A percentile compares a stretch with the other conserved stretches of the same genome.
phyloP scores from a whole-genome alignment of 1,140 invertebrate species.

The Drosophila aff. region DNA sequence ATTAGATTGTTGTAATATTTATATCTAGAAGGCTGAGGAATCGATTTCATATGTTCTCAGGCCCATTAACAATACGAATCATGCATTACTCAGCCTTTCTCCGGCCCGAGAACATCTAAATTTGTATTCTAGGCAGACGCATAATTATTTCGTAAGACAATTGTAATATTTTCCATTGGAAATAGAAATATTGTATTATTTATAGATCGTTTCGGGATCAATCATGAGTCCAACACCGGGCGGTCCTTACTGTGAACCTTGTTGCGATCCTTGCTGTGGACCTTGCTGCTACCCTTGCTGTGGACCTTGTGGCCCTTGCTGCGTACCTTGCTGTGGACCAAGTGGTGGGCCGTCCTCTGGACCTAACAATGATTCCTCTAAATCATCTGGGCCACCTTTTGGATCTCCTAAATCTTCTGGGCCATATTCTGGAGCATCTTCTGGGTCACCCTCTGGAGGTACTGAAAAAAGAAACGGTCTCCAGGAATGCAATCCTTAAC shows the following conservation, averaged over 20 bases:
- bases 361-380: neutral
- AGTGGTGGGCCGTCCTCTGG: neutral
- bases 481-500: too few relatives aligned
- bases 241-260: conserved; percentile 5
- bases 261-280: neutral
- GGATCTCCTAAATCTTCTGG: too few relatives aligned
- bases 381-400: neutral
- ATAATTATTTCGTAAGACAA: neutral
- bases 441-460: neutral
- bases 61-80: too few relatives aligned
- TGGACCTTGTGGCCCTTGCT: neutral
- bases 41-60: neutral
- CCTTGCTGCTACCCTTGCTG: neutral
- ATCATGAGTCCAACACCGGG: neutral
- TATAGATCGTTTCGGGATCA: neutral
- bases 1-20: too few relatives aligned
- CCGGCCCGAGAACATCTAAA: too few relatives aligned
- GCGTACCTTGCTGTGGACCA: conserved; percentile 9
- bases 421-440: too few relatives aligned
- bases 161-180: neutral
- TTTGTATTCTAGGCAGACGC: neutral
- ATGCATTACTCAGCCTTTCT: conserved; percentile 8
- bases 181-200: neutral
- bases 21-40: too few relatives aligned
- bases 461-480: too few relatives aligned